phyloP scores from a whole-genome alignment of 2,113 vertebrate genomes.

The Nothobranchius kuhntae region DNA sequence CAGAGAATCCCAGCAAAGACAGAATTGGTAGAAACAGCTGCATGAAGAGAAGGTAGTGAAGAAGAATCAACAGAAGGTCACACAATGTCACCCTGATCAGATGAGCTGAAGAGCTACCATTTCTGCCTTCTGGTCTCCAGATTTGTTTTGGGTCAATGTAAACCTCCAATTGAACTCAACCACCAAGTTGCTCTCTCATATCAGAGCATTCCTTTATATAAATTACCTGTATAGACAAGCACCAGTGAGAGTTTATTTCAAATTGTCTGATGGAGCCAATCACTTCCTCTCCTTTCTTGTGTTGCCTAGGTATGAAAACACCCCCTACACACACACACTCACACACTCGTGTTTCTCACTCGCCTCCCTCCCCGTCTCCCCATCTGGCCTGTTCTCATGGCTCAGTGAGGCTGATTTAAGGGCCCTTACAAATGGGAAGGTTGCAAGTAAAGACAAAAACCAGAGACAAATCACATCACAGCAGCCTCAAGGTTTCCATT shows the following conservation, averaged over 20 bases:
- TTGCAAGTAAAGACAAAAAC: constrained; percentile 79
- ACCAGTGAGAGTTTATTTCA: constrained; percentile 73
- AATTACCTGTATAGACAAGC: constrained; percentile 63
- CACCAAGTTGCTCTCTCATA: constrained; percentile 69
- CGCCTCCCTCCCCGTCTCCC: constrained; percentile 1
- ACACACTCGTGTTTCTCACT: background rate
- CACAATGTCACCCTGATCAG: no score
- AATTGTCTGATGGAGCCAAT: constrained; percentile 50
- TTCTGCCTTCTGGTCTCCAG: constrained; percentile 36
- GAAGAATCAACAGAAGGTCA: no score
- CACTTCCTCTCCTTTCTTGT: constrained; percentile 27
- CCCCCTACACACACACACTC: constrained; percentile 27
- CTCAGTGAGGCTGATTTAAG: constrained; percentile 76
- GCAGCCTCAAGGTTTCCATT: constrained; percentile 77
- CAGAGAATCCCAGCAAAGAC: no score
- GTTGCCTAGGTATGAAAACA: constrained; percentile 31
- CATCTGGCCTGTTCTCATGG: constrained; percentile 43
- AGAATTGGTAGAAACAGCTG: no score
- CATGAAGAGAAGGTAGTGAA: no score
- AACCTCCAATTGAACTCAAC: constrained; percentile 71
- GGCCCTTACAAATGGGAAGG: constrained; percentile 72
- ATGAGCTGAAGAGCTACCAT: constrained; percentile 47
- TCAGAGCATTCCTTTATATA: constrained; percentile 63
- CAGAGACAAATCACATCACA: constrained; percentile 74
- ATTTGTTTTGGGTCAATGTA: constrained; percentile 71